These are phyloP conservation scores for Procambarus virginalis DNA, from an alignment of 1,140 invertebrate species.

Conservation along the genomic window DNA sequence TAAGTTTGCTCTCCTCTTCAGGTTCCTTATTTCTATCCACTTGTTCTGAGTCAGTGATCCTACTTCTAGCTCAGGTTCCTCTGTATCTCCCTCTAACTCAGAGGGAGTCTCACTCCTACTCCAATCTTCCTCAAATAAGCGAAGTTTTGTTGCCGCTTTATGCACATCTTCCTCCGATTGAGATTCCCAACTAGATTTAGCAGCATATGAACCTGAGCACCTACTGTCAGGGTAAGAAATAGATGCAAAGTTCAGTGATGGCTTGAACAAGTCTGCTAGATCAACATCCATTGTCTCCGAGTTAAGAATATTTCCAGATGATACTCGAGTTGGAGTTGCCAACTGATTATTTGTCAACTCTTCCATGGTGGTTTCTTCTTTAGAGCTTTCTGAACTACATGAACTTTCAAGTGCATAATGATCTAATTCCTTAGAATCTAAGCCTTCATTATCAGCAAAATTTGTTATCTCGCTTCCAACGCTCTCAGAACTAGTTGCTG, in stretches of 20 bases:
- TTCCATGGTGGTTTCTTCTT: not conserved
- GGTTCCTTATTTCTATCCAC: not conserved
- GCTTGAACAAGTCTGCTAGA: not conserved
- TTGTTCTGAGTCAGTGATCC: not conserved
- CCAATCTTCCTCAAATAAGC: not conserved
- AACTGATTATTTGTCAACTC: not conserved
- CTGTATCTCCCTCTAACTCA: not conserved
- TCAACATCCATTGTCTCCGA: not conserved
- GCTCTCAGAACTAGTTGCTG: not conserved
- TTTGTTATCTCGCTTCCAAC: not conserved
- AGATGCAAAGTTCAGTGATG: not conserved
- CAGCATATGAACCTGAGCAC: not conserved
- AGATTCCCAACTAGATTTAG: constrained; percentile 3
- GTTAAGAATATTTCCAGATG: not conserved
- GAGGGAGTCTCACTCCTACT: not conserved
- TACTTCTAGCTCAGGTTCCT: not conserved
- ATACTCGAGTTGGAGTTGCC: not conserved
- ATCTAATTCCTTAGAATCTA: not conserved
- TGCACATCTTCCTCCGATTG: constrained; percentile 8
- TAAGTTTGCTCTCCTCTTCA: not conserved
- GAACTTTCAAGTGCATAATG: not conserved
- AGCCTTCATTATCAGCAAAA: not conserved
- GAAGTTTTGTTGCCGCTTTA: not conserved
- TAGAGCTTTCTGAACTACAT: not conserved
- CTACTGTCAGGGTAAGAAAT: not conserved